Evolutionary conservation across 1,140 invertebrate species (phyloP), one percentile per base, ranked within the genome.

Genomic region (Nephila pilipes): DNA sequence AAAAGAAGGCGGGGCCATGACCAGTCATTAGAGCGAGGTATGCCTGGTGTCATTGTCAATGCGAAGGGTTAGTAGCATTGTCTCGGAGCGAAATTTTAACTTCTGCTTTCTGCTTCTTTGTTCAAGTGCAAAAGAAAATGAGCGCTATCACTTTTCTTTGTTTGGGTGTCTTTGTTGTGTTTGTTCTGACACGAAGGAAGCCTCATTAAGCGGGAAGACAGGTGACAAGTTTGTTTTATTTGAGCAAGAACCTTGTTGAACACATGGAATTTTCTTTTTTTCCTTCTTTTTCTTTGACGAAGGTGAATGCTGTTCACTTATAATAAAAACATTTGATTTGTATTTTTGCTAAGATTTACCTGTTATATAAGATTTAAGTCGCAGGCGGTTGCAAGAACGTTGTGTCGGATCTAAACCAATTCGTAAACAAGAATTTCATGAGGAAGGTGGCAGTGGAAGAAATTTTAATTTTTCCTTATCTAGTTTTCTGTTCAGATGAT

Each of bases 21-120:
- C 69, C 69, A 75, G 69, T 75, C 69, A 75, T 75, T 75, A 75
- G 69, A 75, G 69, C 69, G 29, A 29, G 69, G 69, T 75, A 75
- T 75, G 69, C 36, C 29, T 32, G 3, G 69, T 32, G 69, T 75
- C 69, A 75, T 75, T 75, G 69, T 75, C 69, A 36, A 32, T 36
- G 69, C 32, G 69, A 75, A 29, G 29, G 69, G 69, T 75, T 75
- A 75, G 46, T 46, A 46, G 69, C 69, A 75, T 75, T 75, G 69
- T 75, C 69, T 75, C 32, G 29, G 29, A 75, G 69, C 69, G 69
- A 75, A 75, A 75, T 75, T 75, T 75, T 75, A 75, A 75, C 69
- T 75, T 75, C 69, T 75, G 69, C 16, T 6, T 32, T 75, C 69
- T 36, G 25, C 63, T 75, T 25, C 18, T 32, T 32, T 75, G 69